Percentiles rank a stretch among this genome's conserved stretches.
Conservation (phyloP, 2,888 invertebrate genomes). For the Lochmaea crataegi region DNA sequence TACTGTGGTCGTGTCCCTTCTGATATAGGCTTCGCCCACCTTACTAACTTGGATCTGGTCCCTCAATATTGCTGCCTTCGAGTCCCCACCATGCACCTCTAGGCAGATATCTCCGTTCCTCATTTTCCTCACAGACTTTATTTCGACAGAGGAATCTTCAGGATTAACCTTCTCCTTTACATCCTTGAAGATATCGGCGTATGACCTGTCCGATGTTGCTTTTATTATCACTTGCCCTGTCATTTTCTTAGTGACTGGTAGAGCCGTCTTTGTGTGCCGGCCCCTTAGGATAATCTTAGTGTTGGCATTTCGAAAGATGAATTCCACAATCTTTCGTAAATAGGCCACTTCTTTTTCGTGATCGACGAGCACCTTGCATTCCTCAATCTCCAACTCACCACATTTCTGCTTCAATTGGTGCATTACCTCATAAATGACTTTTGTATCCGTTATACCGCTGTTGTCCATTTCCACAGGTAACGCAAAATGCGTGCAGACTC, state of each 20-base stretch:
- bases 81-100: background rate
- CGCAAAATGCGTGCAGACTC: background rate
- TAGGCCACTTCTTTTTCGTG: background rate
- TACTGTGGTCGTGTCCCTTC: background rate
- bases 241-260: background rate
- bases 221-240: background rate
- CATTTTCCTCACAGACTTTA: background rate
- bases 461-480: background rate
- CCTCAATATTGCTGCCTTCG: background rate
- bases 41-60: background rate
- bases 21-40: background rate
- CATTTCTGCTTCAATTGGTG: background rate
- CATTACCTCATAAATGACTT: background rate
- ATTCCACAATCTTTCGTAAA: background rate
- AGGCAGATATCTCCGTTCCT: background rate
- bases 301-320: background rate
- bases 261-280: background rate
- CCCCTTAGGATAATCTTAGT: background rate
- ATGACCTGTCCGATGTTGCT: background rate
- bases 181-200: background rate
- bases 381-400: background rate
- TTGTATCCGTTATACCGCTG: constrained; percentile 4
- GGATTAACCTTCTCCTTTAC: constrained; percentile 1
- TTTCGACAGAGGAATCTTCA: background rate
- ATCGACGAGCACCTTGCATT: background rate